Evolutionary conservation across 2,797 vertebrate species (phyloP).

Genomic region (Denticeps clupeoides): DNA sequence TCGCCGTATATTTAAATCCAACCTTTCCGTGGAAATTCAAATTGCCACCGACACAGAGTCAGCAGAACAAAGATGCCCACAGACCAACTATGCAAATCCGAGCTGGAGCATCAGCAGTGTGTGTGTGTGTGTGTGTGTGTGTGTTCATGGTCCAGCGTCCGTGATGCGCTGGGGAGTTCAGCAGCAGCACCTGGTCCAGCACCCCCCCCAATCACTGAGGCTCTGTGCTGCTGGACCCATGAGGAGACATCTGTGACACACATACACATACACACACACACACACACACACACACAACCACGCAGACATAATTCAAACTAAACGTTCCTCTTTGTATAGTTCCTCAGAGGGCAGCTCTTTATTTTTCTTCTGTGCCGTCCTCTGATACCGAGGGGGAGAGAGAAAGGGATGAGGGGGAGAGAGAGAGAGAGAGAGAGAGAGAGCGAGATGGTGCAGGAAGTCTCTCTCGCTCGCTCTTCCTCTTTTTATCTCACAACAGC

Average conservation of each 20-base stretch:
- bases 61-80: too few species aligned
- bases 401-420: neutral
- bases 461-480: constrained; percentile 15
- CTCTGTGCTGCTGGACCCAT: constrained; percentile 15
- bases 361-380: constrained; percentile 24
- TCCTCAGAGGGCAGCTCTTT: constrained; percentile 28
- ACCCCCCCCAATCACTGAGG: neutral
- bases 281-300: constrained; percentile 5
- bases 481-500: constrained; percentile 28
- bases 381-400: too few species aligned
- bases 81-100: too few species aligned
- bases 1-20: too few species aligned
- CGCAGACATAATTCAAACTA: constrained; percentile 18
- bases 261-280: neutral
- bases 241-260: neutral
- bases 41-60: too few species aligned
- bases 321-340: constrained; percentile 27
- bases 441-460: neutral
- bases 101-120: neutral
- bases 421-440: neutral
- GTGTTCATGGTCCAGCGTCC: neutral
- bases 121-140: neutral
- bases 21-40: too few species aligned
- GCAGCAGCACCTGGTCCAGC: constrained; percentile 5
- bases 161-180: too few species aligned